Evolutionary conservation across 2,888 invertebrate genomes (phyloP).

Genomic region (Coleophora flavipennella): DNA sequence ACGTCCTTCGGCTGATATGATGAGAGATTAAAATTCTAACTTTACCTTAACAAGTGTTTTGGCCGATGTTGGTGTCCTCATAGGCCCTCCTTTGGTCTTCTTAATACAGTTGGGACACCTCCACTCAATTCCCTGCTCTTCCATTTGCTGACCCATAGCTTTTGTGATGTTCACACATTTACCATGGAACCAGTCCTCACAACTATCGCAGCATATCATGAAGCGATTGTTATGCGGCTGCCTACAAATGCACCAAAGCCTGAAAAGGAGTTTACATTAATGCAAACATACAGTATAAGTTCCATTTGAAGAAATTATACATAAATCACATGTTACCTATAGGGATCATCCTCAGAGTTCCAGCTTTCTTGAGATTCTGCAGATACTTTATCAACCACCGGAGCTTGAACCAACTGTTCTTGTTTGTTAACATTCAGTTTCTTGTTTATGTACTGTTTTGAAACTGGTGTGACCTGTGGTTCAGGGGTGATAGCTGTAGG

Average conservation of each 20-base stretch:
- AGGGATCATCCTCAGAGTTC: constrained; percentile 94
- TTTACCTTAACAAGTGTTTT: no score
- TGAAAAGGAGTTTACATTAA: constrained; percentile 24
- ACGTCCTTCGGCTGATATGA: no score
- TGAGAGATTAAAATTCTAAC: no score
- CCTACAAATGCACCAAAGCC: constrained; percentile 95
- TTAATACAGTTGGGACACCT: constrained; percentile 87
- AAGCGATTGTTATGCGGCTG: constrained; percentile 96
- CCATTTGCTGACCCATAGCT: constrained; percentile 93
- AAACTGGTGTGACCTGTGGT: constrained; percentile 34
- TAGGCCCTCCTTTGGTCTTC: constrained; percentile 50
- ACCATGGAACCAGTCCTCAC: constrained; percentile 99
- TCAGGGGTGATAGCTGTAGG: constrained; percentile 34
- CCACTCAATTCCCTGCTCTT: constrained; percentile 90
- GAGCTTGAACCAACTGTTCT: constrained; percentile 26
- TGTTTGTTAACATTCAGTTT: constrained; percentile 43
- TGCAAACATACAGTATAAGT: not conserved
- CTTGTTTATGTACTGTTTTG: constrained; percentile 56
- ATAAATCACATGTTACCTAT: constrained; percentile 61
- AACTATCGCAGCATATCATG: constrained; percentile 97
- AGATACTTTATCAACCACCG: constrained; percentile 47
- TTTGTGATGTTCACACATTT: constrained; percentile 95
- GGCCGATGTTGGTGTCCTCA: not conserved
- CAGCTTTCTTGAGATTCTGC: constrained; percentile 77
- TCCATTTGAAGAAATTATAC: not conserved